Conservation (phyloP, 2,113 vertebrate species). For the Podocnemis expansa region DNA sequence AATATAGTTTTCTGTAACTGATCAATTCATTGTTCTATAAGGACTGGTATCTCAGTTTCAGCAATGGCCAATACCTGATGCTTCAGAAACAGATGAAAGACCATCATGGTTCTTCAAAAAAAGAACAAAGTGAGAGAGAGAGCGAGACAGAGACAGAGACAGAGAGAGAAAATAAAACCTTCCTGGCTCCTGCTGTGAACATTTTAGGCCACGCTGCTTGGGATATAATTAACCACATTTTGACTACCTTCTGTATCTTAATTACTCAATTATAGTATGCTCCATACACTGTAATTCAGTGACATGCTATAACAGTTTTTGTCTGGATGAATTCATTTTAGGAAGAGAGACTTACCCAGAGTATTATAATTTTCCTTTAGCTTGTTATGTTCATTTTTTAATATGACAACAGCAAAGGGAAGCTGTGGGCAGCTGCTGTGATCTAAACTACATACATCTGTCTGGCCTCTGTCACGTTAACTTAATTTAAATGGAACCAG, state of each 20-base stretch:
- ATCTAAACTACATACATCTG: background rate
- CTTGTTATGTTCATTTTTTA: background rate
- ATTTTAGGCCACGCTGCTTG: constrained; percentile 5
- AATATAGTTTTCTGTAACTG: background rate
- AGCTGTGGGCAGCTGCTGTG: background rate
- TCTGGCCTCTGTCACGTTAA: background rate
- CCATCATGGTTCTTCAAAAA: background rate
- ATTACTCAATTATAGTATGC: constrained; percentile 39
- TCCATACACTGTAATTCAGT: constrained; percentile 12
- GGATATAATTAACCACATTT: constrained; percentile 49
- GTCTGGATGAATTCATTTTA: background rate
- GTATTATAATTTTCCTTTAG: constrained; percentile 9
- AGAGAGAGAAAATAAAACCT: background rate
- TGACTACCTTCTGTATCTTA: constrained; percentile 54
- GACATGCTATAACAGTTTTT: background rate
- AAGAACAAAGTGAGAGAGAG: background rate
- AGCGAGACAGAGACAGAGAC: too few species aligned
- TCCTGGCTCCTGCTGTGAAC: background rate
- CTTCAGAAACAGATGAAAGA: background rate
- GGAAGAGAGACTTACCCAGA: background rate
- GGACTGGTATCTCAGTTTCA: background rate
- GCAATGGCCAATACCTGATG: background rate
- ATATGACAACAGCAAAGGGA: constrained; percentile 15
- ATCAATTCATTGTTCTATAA: background rate
- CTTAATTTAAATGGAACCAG: constrained; percentile 18